Conservation (phyloP, 2,113 vertebrate species). For the Heterotis niloticus region DNA sequence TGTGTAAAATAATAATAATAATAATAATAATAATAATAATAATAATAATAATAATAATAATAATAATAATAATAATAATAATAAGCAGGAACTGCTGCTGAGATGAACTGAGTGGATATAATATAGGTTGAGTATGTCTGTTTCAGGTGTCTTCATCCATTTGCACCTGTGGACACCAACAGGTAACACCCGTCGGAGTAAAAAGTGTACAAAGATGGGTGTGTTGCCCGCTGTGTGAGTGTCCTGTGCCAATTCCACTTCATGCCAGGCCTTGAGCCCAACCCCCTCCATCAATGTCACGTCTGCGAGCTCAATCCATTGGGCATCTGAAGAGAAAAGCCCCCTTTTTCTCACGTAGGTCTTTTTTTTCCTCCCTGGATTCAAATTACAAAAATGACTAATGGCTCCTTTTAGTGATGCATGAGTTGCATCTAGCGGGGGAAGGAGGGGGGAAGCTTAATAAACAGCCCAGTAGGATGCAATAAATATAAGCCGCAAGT, state of each 20-base stretch:
- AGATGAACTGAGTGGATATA: too few species aligned
- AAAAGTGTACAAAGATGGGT: neutral
- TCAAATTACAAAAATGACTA: conserved; percentile 43
- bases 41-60: too few species aligned
- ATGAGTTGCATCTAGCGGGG: conserved; percentile 42
- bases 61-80: too few species aligned
- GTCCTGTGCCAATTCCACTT: too few species aligned
- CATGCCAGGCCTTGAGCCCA: neutral
- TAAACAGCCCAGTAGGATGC: conserved; percentile 41
- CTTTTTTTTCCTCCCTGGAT: conserved; percentile 26
- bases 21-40: too few species aligned
- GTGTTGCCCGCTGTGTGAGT: neutral
- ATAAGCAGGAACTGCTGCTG: too few species aligned
- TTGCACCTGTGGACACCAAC: too few species aligned
- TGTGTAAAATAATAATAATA: too few species aligned
- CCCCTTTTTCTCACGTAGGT: neutral
- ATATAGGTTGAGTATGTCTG: too few species aligned
- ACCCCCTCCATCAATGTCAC: conserved; percentile 4
- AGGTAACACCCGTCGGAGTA: neutral
- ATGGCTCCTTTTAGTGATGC: conserved; percentile 43
- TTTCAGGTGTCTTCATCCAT: too few species aligned
- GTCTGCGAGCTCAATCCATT: conserved; percentile 25
- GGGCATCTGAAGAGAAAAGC: conserved; percentile 24
- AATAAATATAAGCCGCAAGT: conserved; percentile 42
- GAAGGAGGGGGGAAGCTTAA: conserved; percentile 35